Conservation (phyloP, 2,113 vertebrate species). For the Camelus dromedarius region DNA sequence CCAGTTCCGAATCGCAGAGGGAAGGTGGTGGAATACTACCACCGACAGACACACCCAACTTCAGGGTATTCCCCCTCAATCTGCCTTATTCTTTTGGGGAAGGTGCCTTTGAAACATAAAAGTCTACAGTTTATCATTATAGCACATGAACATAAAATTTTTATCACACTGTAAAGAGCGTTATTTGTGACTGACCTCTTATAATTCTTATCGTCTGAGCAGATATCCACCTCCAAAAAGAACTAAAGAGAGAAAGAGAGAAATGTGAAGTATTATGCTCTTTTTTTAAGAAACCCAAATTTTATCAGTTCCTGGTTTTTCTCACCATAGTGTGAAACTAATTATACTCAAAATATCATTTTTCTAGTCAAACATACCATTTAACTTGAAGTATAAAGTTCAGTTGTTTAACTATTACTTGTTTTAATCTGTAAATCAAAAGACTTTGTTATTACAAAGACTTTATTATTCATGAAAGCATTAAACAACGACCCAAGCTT, state of each 20-base stretch:
- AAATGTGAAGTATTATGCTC: constrained; percentile 57
- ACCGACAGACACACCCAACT: neutral
- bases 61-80: neutral
- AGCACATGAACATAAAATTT: constrained; percentile 54
- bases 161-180: constrained; percentile 51
- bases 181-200: constrained; percentile 86
- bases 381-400: constrained; percentile 65
- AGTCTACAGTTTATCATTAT: constrained; percentile 50
- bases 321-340: constrained; percentile 57
- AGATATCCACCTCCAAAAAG: constrained; percentile 88
- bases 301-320: constrained; percentile 57
- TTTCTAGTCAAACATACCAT: constrained; percentile 56
- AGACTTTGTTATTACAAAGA: neutral
- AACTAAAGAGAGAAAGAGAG: constrained; percentile 82
- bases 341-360: constrained; percentile 56
- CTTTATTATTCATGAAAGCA: constrained; percentile 53
- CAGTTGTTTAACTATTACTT: constrained; percentile 19
- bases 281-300: constrained; percentile 19
- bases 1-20: constrained; percentile 50
- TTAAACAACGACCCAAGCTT: constrained; percentile 52
- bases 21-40: neutral
- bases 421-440: constrained; percentile 59
- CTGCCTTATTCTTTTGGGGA: constrained; percentile 38
- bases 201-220: constrained; percentile 85
- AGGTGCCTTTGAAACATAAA: constrained; percentile 59